phyloP scores from a whole-genome alignment of 2,797 vertebrate genomes.

The Chaunax sp. region DNA sequence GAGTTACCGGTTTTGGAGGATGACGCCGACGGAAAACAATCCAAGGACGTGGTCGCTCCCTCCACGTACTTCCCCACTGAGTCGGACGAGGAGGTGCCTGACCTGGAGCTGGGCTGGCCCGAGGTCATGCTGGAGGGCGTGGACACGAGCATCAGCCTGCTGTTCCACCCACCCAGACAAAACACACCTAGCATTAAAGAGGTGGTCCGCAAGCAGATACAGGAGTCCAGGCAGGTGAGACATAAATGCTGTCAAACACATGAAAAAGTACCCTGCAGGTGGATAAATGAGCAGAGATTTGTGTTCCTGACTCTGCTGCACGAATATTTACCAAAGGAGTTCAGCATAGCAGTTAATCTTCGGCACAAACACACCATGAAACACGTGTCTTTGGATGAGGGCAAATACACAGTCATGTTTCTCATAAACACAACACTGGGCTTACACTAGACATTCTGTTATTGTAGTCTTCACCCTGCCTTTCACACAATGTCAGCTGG shows the following conservation, averaged over 20 bases:
- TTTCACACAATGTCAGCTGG: too few species aligned
- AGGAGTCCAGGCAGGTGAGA: slow-evolving; percentile 90
- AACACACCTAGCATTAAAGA: slow-evolving; percentile 92
- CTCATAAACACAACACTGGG: too few species aligned
- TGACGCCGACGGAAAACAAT: slow-evolving; percentile 58
- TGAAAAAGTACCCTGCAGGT: not conserved
- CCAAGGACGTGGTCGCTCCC: slow-evolving; percentile 65
- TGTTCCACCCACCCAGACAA: slow-evolving; percentile 90
- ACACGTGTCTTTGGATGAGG: too few species aligned
- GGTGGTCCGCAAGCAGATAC: slow-evolving; percentile 89
- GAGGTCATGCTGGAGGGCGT: slow-evolving; percentile 77
- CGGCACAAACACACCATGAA: slow-evolving; percentile 13
- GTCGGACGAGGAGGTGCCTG: slow-evolving; percentile 91
- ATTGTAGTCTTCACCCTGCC: too few species aligned
- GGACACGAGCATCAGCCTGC: slow-evolving; percentile 89
- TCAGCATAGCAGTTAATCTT: not conserved
- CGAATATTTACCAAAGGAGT: not conserved
- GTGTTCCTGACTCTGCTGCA: not conserved
- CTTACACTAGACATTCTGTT: too few species aligned
- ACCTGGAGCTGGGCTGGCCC: slow-evolving; percentile 93
- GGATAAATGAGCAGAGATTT: not conserved
- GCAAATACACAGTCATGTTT: too few species aligned
- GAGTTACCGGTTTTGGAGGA: slow-evolving; percentile 70
- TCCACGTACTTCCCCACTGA: slow-evolving; percentile 92
- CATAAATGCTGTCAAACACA: too few species aligned